Percentiles rank a stretch among this genome's conserved stretches.
These are phyloP conservation scores for Hyposoter dolosus DNA, from an alignment of 2,888 invertebrate genomes.

Conservation along the genomic window DNA sequence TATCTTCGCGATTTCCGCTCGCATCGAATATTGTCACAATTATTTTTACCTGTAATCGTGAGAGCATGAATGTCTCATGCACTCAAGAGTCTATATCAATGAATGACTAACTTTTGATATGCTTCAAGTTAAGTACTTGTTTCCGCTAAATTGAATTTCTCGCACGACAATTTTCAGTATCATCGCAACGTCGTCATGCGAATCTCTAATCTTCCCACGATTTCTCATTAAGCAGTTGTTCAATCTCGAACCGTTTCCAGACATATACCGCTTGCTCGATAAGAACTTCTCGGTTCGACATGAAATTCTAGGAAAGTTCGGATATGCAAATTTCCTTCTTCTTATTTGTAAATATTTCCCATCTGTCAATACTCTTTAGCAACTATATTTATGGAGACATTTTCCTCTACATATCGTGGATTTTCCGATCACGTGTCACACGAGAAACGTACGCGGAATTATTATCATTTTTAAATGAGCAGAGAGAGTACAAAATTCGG, in stretches of 20 bases:
- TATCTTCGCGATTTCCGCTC: neutral
- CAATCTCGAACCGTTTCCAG: neutral
- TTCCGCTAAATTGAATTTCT: constrained; percentile 36
- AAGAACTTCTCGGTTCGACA: neutral
- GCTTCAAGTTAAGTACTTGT: constrained; percentile 22
- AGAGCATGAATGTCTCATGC: constrained; percentile 23
- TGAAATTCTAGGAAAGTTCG: constrained; percentile 23
- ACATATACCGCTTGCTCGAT: constrained; percentile 19
- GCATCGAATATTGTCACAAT: neutral
- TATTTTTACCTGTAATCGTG: neutral
- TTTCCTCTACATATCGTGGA: neutral
- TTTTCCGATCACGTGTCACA: neutral
- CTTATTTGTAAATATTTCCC: neutral
- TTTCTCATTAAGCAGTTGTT: constrained; percentile 6
- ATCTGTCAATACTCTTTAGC: constrained; percentile 6
- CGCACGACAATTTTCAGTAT: constrained; percentile 13
- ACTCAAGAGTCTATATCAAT: constrained; percentile 24
- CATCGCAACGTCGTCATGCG: neutral
- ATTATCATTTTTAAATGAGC: neutral
- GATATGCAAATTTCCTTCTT: neutral
- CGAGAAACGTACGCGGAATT: neutral
- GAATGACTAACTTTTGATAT: constrained; percentile 31
- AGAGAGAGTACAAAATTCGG: neutral
- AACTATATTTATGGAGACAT: neutral
- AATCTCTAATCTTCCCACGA: constrained; percentile 28